Conservation (phyloP, 2,113 vertebrate genomes). For the Mus pahari region DNA sequence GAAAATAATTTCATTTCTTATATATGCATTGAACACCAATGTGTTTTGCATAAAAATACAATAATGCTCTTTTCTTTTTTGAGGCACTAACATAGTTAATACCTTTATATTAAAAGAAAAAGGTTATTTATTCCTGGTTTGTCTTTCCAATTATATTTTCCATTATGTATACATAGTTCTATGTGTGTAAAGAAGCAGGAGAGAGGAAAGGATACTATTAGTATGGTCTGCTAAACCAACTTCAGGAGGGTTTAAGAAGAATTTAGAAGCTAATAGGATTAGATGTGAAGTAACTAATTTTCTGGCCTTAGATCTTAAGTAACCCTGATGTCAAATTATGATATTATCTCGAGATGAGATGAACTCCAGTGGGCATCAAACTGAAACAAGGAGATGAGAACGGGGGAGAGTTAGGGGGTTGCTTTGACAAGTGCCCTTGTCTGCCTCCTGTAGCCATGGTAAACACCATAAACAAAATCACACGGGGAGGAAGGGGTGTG, state of each 20-base stretch:
- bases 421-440: background rate
- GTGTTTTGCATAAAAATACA: background rate
- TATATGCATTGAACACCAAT: background rate
- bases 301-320: background rate
- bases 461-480: background rate
- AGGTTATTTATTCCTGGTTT: background rate
- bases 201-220: background rate
- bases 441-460: background rate
- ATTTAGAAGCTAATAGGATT: background rate
- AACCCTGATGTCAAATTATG: background rate
- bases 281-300: background rate
- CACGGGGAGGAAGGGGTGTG: background rate
- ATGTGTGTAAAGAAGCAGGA: background rate
- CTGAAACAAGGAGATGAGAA: background rate
- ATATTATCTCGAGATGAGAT: too few species aligned
- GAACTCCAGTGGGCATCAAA: background rate
- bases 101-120: background rate
- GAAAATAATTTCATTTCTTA: background rate
- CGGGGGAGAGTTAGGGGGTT: background rate
- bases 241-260: background rate
- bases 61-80: background rate
- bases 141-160: background rate
- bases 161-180: background rate
- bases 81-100: background rate
- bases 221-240: background rate